Base-by-base conservation (phyloP, 2,797 vertebrate species). In the Galagoides demidoff region DNA sequence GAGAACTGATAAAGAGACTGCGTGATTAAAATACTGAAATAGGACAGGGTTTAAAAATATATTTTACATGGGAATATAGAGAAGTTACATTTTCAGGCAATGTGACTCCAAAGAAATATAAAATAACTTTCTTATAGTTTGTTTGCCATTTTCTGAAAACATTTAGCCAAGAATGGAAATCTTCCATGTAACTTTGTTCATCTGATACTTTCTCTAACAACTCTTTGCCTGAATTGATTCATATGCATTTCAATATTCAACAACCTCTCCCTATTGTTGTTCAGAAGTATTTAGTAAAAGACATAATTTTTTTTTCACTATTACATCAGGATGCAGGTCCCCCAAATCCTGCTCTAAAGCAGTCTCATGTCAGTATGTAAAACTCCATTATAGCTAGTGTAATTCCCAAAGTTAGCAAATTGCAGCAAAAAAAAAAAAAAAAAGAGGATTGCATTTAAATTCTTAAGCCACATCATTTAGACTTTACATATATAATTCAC, bases 401-500 rank as follows among this genome's bases (percentile, higher is more conserved):
- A 7, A 4, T 83, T 89, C 11, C 37, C 25, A 76, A 31, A 90
- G 43, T 64, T 74, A 19, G 5, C 45, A 82, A 68, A 78, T 31
- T 91, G 45, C 39, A 68, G 39, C 20, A 4, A n/a, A 52, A 61
- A 34, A 83, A 52, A 43, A 45, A 31, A 79, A 43, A 64, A 52
- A 31, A 64, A 68, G 29, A 70, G 4, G 37, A 76, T 73, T 45
- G 13, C 66, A 64, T 93, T 94, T 59, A 89, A 91, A 82, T 71
- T 55, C 63, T 68, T 68, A 63, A 73, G 31, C 89, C 64, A 89
- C 73, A 45, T 81, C 23, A 64, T 77, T 74, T 95, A 43, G 85
- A 13, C 77, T 89, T 87, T 95, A 66, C 39, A 85, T 90, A 61
- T 83, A 68, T 81, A 95, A 83, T 85, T 96, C 92, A 90, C 79